These are phyloP conservation scores for Panzeria rudis DNA, from an alignment of 2,888 invertebrate genomes.

Conservation along the genomic window DNA sequence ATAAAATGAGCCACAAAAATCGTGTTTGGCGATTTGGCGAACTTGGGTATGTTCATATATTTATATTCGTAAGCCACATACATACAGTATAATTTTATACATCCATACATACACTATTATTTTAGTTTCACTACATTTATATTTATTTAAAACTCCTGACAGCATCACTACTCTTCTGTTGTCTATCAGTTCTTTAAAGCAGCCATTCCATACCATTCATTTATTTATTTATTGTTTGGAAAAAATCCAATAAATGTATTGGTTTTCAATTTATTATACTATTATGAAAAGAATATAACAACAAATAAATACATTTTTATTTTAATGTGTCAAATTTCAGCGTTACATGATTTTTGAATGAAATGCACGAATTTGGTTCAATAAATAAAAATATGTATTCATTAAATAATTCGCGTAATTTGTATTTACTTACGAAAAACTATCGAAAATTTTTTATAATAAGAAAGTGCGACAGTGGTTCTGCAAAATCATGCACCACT, in stretches of 20 bases:
- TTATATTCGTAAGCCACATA: not conserved
- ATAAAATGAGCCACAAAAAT: no score
- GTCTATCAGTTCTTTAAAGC: slow-evolving; percentile 38
- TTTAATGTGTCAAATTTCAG: not conserved
- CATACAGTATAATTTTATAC: not conserved
- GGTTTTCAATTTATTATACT: not conserved
- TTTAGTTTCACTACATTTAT: slow-evolving; percentile 47
- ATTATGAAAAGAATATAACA: not conserved
- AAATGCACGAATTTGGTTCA: not conserved
- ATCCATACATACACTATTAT: not conserved
- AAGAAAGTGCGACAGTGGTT: no score
- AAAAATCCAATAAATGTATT: slow-evolving; percentile 35
- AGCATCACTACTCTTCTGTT: slow-evolving; percentile 10
- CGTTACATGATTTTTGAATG: not conserved
- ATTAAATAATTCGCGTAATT: not conserved
- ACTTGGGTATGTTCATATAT: no score
- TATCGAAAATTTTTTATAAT: not conserved
- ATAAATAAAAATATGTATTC: no score
- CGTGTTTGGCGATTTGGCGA: no score
- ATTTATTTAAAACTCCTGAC: slow-evolving; percentile 58
- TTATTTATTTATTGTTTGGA: slow-evolving; percentile 17
- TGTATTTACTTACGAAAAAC: not conserved
- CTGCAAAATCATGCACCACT: no score
- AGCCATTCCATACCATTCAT: not conserved
- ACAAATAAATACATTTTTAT: not conserved